Evolutionary conservation across 2,113 vertebrate genomes (phyloP).

Genomic region (Struthio camelus): DNA sequence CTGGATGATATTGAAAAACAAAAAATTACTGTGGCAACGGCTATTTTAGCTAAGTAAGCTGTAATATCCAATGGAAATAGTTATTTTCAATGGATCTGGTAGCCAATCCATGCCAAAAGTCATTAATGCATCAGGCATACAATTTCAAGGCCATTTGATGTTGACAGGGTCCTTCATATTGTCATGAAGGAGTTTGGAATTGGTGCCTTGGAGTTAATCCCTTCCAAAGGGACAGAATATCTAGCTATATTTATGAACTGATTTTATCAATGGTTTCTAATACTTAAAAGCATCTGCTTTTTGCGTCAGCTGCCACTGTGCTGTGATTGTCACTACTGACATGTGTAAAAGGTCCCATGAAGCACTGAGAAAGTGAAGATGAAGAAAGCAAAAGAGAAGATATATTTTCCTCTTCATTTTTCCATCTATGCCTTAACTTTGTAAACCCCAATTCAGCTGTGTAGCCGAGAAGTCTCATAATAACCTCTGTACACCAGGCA

Average conservation of each 20-base stretch:
- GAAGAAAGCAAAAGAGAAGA: background rate
- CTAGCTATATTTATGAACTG: background rate
- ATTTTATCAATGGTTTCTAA: background rate
- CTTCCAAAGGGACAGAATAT: background rate
- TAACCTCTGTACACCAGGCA: background rate
- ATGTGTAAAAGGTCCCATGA: background rate
- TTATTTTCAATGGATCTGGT: background rate
- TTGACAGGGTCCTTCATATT: background rate
- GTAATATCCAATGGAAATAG: background rate
- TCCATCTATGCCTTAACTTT: background rate
- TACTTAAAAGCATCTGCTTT: background rate
- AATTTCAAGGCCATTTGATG: background rate
- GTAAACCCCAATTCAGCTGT: fast-evolving
- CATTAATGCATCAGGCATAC: background rate
- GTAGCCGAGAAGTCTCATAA: background rate
- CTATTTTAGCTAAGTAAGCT: background rate
- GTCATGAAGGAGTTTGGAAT: background rate
- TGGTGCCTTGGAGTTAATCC: background rate
- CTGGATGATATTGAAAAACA: background rate
- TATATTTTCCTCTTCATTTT: background rate
- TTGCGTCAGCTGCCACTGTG: background rate
- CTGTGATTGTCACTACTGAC: background rate
- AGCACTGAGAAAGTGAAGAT: background rate
- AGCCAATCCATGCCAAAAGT: background rate
- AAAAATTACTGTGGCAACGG: background rate